Evolutionary conservation across 2,888 invertebrate species (phyloP), one percentile per base, ranked within the genome.

Genomic region (Conomelus anceps): DNA sequence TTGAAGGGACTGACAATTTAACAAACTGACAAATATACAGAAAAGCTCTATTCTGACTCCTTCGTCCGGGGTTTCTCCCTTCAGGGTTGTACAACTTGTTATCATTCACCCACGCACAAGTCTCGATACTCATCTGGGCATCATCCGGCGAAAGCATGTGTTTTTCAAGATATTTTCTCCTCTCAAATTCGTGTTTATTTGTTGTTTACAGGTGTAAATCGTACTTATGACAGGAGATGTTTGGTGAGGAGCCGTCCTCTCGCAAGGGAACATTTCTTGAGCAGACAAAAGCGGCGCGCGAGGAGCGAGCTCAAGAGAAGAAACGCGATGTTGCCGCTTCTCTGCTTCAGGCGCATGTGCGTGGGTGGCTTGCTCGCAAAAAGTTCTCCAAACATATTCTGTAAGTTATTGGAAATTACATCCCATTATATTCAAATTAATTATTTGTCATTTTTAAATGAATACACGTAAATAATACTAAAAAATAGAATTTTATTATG

Each of bases 251-350:
- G 63, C n/a, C 63, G 6, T 63, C 63, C n/a, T 95, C 95, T 41
- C 95, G 95, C 92, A 97, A 97, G 93, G 95, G 95, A 92, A 95
- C 94, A 91, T 98, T 98, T 93, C 94, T 98, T 92, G 97, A 98
- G 93, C 97, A 98, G 93, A 97, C 97, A 4, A 98, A 98, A 93
- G 97, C 96, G 26, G 98, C 98, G 20, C 95, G 98, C 90, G 97
- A 98, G 93, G 98, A 98, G 93, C 95, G 98, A 89, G 98, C 97
- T 0, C 94, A 96, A 89, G 98, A 98, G 92, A 97, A 98, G 93
- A 95, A 96, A 91, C 95, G 96, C 90, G 97, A 98, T 92, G 94
- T 94, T 91, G 97, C 97, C 34, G 96, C 96, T 84, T 94, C 95
- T 41, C 94, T 95, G 91, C 96, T 98, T 91, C 98, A 98, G 93